Percentiles rank a stretch among this genome's conserved stretches.
Evolutionary conservation across 2,113 vertebrate species (phyloP).

Genomic region (Anarrhichthys ocellatus): DNA sequence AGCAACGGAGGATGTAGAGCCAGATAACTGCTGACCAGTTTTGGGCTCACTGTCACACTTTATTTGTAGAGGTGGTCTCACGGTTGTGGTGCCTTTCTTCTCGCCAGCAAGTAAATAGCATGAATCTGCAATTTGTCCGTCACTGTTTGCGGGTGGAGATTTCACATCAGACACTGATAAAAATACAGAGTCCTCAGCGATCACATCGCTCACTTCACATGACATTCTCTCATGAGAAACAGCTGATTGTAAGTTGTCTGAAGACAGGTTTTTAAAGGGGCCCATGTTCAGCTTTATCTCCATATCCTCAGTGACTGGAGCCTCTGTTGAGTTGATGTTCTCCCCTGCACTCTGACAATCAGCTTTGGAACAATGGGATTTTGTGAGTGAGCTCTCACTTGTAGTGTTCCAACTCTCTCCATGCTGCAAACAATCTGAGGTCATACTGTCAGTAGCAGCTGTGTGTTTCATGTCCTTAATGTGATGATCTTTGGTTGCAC

Average conservation of each 20-base stretch:
- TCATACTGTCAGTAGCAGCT: background rate
- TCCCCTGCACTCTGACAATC: constrained; percentile 19
- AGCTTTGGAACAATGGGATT: constrained; percentile 18
- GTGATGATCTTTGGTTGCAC: background rate
- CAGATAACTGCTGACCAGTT: background rate
- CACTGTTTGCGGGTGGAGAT: constrained; percentile 9
- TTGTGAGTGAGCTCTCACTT: constrained; percentile 22
- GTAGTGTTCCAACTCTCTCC: constrained; percentile 1
- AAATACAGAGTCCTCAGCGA: constrained; percentile 37
- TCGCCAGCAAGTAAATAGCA: background rate
- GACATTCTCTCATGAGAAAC: constrained; percentile 46
- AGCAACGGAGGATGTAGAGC: constrained; percentile 16
- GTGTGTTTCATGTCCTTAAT: constrained; percentile 12
- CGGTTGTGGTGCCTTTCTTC: constrained; percentile 17
- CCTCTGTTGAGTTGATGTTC: constrained; percentile 12
- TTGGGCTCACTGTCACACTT: constrained; percentile 18
- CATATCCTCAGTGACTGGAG: constrained; percentile 7
- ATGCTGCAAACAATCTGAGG: constrained; percentile 27
- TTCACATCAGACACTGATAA: constrained; percentile 13
- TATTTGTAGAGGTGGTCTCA: constrained; percentile 7
- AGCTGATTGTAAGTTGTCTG: constrained; percentile 35
- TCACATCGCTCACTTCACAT: constrained; percentile 32
- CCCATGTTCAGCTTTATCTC: constrained; percentile 11
- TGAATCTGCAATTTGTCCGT: constrained; percentile 13
- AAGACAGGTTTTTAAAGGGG: background rate